Conservation (phyloP, 2,113 vertebrate species). For the Lycocorax pyrrhopterus region DNA sequence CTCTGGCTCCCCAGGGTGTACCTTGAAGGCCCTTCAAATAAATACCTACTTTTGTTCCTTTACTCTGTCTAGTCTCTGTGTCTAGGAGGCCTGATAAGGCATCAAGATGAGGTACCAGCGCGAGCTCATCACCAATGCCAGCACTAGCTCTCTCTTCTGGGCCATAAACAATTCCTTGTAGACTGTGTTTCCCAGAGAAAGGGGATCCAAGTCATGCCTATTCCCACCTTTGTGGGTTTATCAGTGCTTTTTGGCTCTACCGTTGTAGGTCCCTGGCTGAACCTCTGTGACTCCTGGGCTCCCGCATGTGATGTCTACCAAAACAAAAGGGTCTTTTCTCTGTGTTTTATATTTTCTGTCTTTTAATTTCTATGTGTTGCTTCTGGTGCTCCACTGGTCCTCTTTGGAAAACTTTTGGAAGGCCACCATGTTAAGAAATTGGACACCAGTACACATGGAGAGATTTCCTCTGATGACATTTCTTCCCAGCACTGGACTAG, state of each 20-base stretch:
- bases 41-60: no score
- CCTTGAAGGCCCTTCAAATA: no score
- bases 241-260: background rate
- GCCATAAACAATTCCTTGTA: background rate
- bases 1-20: no score
- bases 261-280: background rate
- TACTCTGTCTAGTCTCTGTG: no score
- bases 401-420: background rate
- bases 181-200: background rate
- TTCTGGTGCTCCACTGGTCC: background rate
- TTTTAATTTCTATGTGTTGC: background rate
- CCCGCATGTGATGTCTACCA: background rate
- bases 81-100: no score
- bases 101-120: background rate
- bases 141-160: background rate
- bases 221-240: background rate
- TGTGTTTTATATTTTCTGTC: background rate
- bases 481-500: background rate
- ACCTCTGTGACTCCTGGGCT: background rate
- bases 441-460: rapidly evolving
- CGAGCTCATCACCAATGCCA: background rate
- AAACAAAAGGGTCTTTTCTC: background rate
- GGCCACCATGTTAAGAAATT: background rate
- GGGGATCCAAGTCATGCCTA: background rate
- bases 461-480: background rate